Evolutionary conservation across 2,113 vertebrate species (phyloP).

Genomic region (Casuarius casuarius): DNA sequence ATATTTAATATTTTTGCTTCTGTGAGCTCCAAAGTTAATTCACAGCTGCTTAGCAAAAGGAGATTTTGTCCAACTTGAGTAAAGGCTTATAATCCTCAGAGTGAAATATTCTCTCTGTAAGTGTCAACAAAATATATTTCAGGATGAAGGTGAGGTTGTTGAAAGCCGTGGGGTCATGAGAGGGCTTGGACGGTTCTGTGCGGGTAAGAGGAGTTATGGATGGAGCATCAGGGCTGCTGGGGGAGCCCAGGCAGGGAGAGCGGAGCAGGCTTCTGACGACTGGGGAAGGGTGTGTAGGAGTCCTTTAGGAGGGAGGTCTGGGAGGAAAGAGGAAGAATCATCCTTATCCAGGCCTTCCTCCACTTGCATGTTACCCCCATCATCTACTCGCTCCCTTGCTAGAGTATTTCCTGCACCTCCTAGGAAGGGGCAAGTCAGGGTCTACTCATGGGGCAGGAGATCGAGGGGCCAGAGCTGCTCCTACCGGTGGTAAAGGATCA

Average conservation of each 20-base stretch:
- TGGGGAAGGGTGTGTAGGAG: accelerated
- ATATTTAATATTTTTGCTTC: slow-evolving; percentile 43
- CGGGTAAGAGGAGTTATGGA: neutral
- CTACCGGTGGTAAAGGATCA: neutral
- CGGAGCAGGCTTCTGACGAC: neutral
- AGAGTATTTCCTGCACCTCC: neutral
- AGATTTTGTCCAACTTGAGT: neutral
- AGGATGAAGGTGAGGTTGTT: neutral
- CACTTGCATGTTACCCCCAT: neutral
- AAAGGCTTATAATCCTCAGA: neutral
- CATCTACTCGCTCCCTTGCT: neutral
- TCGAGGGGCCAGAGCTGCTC: neutral
- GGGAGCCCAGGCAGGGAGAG: neutral
- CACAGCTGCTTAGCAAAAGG: slow-evolving; percentile 16
- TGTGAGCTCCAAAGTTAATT: slow-evolving; percentile 30
- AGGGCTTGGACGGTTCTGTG: neutral
- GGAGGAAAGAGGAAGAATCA: neutral
- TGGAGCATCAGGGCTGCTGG: neutral
- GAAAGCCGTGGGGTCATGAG: neutral
- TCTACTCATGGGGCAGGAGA: neutral
- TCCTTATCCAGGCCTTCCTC: neutral
- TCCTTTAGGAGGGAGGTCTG: neutral
- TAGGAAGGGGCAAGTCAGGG: neutral
- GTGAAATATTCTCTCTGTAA: slow-evolving; percentile 35
- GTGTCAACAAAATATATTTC: slow-evolving; percentile 28